A percentile compares a stretch with the other conserved stretches of the same genome.
Evolutionary conservation across 2,888 invertebrate genomes (phyloP).

Genomic region (Apamea monoglypha): DNA sequence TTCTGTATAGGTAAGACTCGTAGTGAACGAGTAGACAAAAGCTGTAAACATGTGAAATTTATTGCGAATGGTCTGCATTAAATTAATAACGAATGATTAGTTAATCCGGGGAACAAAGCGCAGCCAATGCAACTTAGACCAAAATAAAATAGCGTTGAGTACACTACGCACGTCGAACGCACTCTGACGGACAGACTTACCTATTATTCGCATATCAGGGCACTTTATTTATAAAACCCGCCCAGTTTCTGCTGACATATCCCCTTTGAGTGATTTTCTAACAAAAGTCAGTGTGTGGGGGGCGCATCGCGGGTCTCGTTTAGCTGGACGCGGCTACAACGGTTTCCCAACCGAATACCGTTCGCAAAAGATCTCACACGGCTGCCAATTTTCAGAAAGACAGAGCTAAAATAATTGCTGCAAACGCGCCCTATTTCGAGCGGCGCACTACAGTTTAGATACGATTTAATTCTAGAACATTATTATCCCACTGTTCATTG

Average conservation of each 20-base stretch:
- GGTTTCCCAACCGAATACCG: slow-evolving; percentile 90
- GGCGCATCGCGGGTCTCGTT: slow-evolving; percentile 76
- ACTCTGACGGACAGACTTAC: slow-evolving; percentile 82
- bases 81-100: slow-evolving; percentile 59
- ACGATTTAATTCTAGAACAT: slow-evolving; percentile 86
- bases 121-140: slow-evolving; percentile 72
- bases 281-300: slow-evolving; percentile 62
- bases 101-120: slow-evolving; percentile 57
- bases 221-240: slow-evolving; percentile 87
- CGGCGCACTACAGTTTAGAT: slow-evolving; percentile 84
- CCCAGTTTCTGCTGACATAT: slow-evolving; percentile 81
- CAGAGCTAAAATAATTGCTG: slow-evolving; percentile 90
- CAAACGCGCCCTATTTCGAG: slow-evolving; percentile 90
- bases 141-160: slow-evolving; percentile 76
- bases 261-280: slow-evolving; percentile 72
- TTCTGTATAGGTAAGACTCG: slow-evolving; percentile 6
- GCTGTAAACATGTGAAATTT: slow-evolving; percentile 48
- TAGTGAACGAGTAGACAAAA: slow-evolving; percentile 10
- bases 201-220: slow-evolving; percentile 89
- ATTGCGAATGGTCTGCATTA: slow-evolving; percentile 43
- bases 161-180: slow-evolving; percentile 74
- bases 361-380: slow-evolving; percentile 87
- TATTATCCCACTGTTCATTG: slow-evolving; percentile 81
- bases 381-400: slow-evolving; percentile 91
- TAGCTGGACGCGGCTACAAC: slow-evolving; percentile 81